Conservation (phyloP, 2,113 vertebrate genomes). For the Tricholaema leucomelas region DNA sequence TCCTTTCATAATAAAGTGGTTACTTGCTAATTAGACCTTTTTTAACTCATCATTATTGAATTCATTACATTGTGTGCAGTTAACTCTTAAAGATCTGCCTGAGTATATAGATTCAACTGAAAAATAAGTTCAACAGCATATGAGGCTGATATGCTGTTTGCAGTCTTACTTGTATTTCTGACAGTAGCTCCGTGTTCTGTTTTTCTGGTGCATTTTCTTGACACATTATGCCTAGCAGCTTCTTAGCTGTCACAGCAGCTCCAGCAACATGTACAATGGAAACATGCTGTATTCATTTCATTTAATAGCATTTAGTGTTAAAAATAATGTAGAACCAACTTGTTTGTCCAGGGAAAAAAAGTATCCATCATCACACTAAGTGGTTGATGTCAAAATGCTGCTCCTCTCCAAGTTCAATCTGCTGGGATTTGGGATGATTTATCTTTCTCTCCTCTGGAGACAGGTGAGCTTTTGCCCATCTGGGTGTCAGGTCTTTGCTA, state of each 20-base stretch:
- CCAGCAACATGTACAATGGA: slow-evolving; percentile 41
- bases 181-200: slow-evolving; percentile 59
- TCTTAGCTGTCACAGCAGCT: slow-evolving; percentile 67
- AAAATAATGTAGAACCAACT: slow-evolving; percentile 53
- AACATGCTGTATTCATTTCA: slow-evolving; percentile 60
- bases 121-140: slow-evolving; percentile 59
- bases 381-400: background rate
- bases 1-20: slow-evolving; percentile 91
- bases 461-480: background rate
- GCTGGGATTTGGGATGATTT: background rate
- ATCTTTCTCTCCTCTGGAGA: background rate
- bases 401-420: background rate
- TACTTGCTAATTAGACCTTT: slow-evolving; percentile 97
- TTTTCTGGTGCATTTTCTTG: slow-evolving; percentile 66
- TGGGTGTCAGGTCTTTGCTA: background rate
- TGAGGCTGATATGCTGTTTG: slow-evolving; percentile 12
- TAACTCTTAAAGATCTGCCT: slow-evolving; percentile 78
- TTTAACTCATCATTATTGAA: slow-evolving; percentile 89
- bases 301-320: slow-evolving; percentile 59
- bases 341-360: slow-evolving; percentile 55
- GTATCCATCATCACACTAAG: background rate
- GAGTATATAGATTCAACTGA: slow-evolving; percentile 75
- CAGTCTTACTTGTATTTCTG: slow-evolving; percentile 57
- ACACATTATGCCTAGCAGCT: slow-evolving; percentile 71
- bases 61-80: slow-evolving; percentile 81